Base-by-base conservation (phyloP, 2,888 invertebrate genomes). In the Sialis fuliginosa region DNA sequence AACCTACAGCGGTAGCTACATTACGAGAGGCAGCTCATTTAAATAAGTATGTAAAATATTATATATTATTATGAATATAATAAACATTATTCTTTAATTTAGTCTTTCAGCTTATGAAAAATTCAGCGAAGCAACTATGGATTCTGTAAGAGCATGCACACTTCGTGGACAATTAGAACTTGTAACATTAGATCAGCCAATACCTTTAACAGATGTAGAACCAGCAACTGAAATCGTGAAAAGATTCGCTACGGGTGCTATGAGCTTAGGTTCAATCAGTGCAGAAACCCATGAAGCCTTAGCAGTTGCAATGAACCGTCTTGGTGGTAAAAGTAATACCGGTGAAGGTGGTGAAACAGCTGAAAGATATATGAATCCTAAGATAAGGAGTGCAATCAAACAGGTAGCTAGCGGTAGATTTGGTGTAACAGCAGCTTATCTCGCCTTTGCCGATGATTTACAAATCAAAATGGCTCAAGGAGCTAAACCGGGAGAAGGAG, bases 381-480 rank as follows among this genome's bases (percentile, higher is more conserved):
- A 87, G 66, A 81, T 76, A 54, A 76, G 96, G 8, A 97, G 97
- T 0, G 85, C 96, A 6, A 98, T 98, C 60, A 98, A 98, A 64
- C 98, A 98, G 72, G 93, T 98, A 10, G 98, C 98, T 6, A 95
- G 95, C 6, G 98, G 97, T 6, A 77, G 98, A 44, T 98, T 98
- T 68, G 97, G 98, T 6, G 98, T 98, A 4, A 98, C 96, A 0
- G 92, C 95, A 9, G 86, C 93, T 0, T 98, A 98, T 63, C 67
- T 98, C 53, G 93, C 96, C 6, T 91, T 97, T 67, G 90, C 97
- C 0, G 97, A 98, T 65, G 97, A 98, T 64, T 65, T 98, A 54
- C 98, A 98, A 69, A 98, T 98, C 61, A 98, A 98, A 70, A 98
- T 98, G 97, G 97, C 98, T 6, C 66, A 98, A 68, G 96, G 97